phyloP scores from a whole-genome alignment of 2,888 invertebrate species.

The Polydrusus cervinus region DNA sequence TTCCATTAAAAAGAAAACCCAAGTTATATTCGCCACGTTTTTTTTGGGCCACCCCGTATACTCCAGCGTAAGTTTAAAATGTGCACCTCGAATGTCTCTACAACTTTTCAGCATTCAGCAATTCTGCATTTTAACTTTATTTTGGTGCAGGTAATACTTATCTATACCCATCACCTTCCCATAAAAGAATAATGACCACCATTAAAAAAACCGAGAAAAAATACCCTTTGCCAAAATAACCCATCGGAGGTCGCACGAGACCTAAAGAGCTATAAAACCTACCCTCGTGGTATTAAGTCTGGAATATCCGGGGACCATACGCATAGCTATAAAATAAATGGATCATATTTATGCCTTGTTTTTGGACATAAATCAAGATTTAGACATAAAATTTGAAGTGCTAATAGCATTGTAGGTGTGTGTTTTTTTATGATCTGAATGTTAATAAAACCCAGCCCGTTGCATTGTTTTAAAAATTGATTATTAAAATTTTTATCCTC shows the following conservation, averaged over 20 bases:
- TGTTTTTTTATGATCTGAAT: not conserved
- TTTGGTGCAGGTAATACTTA: constrained; percentile 11
- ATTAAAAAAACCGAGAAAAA: constrained; percentile 16
- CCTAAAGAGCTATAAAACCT: constrained; percentile 9
- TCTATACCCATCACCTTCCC: not conserved
- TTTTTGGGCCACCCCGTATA: too few relatives aligned
- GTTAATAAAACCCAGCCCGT: not conserved
- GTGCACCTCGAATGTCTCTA: too few relatives aligned
- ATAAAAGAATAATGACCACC: constrained; percentile 7
- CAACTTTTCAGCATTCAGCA: too few relatives aligned
- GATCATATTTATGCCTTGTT: not conserved
- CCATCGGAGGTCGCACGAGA: constrained; percentile 20
- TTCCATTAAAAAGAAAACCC: too few relatives aligned
- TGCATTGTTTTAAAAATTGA: not conserved
- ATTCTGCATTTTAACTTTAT: not conserved
- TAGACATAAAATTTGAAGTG: not conserved
- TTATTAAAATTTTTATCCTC: not conserved
- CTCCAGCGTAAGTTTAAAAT: too few relatives aligned
- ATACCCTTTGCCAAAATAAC: constrained; percentile 35
- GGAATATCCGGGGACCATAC: not conserved
- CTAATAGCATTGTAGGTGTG: not conserved
- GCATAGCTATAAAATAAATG: not conserved
- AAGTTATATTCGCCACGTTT: too few relatives aligned
- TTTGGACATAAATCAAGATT: constrained; percentile 8
- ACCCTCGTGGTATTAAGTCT: not conserved